A percentile compares a stretch with the other conserved stretches of the same genome.
These are phyloP conservation scores for Nemotelus pantherinus DNA, from an alignment of 2,888 invertebrate genomes.

Conservation along the genomic window DNA sequence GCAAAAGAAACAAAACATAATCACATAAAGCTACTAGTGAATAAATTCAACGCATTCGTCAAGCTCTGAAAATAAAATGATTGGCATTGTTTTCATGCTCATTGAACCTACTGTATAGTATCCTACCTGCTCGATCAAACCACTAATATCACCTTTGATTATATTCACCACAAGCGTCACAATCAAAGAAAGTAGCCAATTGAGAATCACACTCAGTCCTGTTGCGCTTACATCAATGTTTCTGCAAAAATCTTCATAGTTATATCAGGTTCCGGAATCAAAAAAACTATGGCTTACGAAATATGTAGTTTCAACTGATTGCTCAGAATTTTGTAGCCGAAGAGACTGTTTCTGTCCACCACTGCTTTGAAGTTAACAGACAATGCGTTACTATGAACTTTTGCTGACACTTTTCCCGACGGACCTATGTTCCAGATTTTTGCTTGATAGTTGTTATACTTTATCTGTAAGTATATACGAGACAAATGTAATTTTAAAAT, in stretches of 20 bases:
- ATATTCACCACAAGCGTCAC: slow-evolving; percentile 5
- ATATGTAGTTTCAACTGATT: slow-evolving; percentile 3
- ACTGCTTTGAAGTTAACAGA: slow-evolving; percentile 1
- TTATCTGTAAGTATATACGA: not conserved
- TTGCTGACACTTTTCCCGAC: slow-evolving; percentile 14
- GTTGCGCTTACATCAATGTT: slow-evolving; percentile 25
- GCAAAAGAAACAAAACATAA: not conserved
- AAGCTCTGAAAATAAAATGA: not conserved
- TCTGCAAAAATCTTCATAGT: not conserved
- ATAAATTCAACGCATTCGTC: not conserved
- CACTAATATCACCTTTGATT: slow-evolving; percentile 27
- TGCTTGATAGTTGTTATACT: slow-evolving; percentile 19
- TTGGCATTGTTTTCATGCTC: not conserved
- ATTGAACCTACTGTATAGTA: not conserved
- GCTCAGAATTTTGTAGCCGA: not conserved
- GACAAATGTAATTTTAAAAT: too few species aligned
- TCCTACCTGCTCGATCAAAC: not conserved
- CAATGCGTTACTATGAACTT: slow-evolving; percentile 3
- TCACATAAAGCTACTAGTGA: not conserved
- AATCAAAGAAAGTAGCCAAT: slow-evolving; percentile 38
- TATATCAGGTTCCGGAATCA: not conserved
- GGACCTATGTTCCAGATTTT: slow-evolving; percentile 39
- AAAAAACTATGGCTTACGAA: slow-evolving; percentile 3
- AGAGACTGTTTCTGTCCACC: not conserved
- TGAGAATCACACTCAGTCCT: slow-evolving; percentile 17